A percentile compares a stretch with the other conserved stretches of the same genome.
Conservation (phyloP, 2,888 invertebrate species). For the Agelastica alni region DNA sequence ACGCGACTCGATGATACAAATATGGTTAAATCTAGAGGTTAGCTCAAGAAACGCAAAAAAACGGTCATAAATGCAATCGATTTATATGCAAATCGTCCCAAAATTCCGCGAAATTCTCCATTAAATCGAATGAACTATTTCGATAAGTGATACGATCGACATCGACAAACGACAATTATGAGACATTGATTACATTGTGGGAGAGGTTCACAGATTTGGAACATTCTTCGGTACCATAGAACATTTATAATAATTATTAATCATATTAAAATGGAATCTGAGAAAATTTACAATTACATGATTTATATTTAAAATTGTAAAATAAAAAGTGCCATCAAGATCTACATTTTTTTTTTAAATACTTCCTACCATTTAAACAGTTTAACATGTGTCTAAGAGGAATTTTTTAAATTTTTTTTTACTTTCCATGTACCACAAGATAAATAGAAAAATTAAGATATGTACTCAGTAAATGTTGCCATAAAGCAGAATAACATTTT, state of each 20-base stretch:
- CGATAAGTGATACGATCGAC: not conserved
- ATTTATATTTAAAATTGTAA: slow-evolving; percentile 41
- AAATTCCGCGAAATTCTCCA: not conserved
- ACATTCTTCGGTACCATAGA: slow-evolving; percentile 32
- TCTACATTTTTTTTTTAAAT: slow-evolving; percentile 44
- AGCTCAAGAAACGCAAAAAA: slow-evolving; percentile 49
- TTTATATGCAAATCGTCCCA: slow-evolving; percentile 29
- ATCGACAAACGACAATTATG: not conserved
- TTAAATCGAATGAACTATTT: not conserved
- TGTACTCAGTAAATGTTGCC: slow-evolving; percentile 3
- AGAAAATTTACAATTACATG: slow-evolving; percentile 49
- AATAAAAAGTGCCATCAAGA: slow-evolving; percentile 48
- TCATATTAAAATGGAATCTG: slow-evolving; percentile 46
- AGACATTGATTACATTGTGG: not conserved
- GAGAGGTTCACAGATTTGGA: slow-evolving; percentile 3
- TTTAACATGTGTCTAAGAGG: slow-evolving; percentile 20
- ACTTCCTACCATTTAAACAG: slow-evolving; percentile 29
- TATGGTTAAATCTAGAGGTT: slow-evolving; percentile 42
- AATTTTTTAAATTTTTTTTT: slow-evolving; percentile 14
- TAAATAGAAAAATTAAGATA: not conserved
- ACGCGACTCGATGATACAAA: slow-evolving; percentile 37
- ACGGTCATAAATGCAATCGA: slow-evolving; percentile 51
- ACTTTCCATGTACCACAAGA: slow-evolving; percentile 3
- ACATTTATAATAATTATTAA: slow-evolving; percentile 37
- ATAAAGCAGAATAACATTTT: no score